Conservation (phyloP, 2,888 invertebrate genomes). For the Drosophila antonietae region DNA sequence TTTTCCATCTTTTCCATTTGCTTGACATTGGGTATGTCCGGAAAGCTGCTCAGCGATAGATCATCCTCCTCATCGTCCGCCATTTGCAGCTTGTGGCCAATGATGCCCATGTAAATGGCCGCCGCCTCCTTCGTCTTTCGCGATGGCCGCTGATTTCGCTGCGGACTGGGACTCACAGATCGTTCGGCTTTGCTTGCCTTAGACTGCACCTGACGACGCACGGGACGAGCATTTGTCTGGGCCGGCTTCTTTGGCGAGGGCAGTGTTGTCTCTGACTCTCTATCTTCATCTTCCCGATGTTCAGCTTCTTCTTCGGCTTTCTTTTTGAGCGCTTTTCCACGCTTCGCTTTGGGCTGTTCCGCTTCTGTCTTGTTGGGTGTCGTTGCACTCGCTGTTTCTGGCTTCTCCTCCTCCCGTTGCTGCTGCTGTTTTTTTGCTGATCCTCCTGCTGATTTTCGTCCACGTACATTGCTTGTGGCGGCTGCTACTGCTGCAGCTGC, state of each 20-base stretch:
- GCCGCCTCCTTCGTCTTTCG: slow-evolving; percentile 91
- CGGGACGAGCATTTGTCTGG: slow-evolving; percentile 48
- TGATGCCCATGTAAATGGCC: slow-evolving; percentile 90
- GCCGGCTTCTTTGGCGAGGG: slow-evolving; percentile 64
- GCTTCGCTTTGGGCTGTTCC: slow-evolving; percentile 37
- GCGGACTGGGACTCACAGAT: slow-evolving; percentile 51
- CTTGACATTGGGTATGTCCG: slow-evolving; percentile 88
- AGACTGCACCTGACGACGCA: slow-evolving; percentile 53
- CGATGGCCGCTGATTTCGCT: slow-evolving; percentile 85
- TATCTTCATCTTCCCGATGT: slow-evolving; percentile 33
- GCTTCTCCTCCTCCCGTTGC: slow-evolving; percentile 19
- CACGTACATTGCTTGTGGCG: slow-evolving; percentile 40
- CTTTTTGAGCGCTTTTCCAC: slow-evolving; percentile 60
- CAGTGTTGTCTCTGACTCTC: slow-evolving; percentile 37
- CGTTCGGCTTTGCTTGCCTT: slow-evolving; percentile 39
- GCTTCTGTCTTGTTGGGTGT: slow-evolving; percentile 22
- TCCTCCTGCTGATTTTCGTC: slow-evolving; percentile 52
- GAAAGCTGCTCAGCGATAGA: slow-evolving; percentile 88
- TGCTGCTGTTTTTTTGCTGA: slow-evolving; percentile 54
- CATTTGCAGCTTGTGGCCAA: slow-evolving; percentile 88
- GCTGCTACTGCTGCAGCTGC: slow-evolving; percentile 11
- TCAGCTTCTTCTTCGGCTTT: slow-evolving; percentile 65
- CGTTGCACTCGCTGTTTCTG: slow-evolving; percentile 4
- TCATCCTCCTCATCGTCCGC: slow-evolving; percentile 88
- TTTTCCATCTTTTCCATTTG: slow-evolving; percentile 87